Base-by-base conservation (phyloP, 2,888 invertebrate species). In the Proisotoma minuta region DNA sequence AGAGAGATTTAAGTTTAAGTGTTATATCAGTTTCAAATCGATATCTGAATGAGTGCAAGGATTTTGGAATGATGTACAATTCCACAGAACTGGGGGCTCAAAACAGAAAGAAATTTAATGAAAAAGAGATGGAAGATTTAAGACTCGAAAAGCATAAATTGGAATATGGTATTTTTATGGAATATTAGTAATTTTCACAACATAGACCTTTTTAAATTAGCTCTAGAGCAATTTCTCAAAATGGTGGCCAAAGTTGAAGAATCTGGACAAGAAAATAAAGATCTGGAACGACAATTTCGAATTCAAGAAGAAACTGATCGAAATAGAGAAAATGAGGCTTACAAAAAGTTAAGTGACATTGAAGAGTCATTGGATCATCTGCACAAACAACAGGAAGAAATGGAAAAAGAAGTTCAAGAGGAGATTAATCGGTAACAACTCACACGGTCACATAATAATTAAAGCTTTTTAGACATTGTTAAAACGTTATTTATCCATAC, bases 121-220 rank as follows among this genome's bases (percentile, higher is more conserved):
- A 2, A 2, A 15, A 54, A 10, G 53, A 54, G 22, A 20, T 54
- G 18, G 53, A 54, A 54, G 53, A 39, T 2, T 34, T 22, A 12
- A 34, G 39, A 4, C 23, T 20, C 22, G 18, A 18, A 5, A 54
- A 54, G 22, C 29, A 34, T 3, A 4, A 29, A 22, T 20, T 54
- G 34, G 53, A 54, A 54, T 54, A 54, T 34, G 53, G 53, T 54
- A 54, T 5, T 43, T 43, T 18, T 18, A 18, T 43, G 43, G 43
- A 15, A 18, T 43, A 5, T 43, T 5, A 5, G 43, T 43, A 12
- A n/a, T n/a, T 43, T 43, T 43, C 20, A 18, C 18, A 43, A 43
- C 15, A 43, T 12, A 43, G 15, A 15, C 8, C 15, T 43, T 22
- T 22, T 24, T 50, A 50, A 22, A 22, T 24, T 34, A 54, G 53